A percentile compares a stretch with the other conserved stretches of the same genome.
Evolutionary conservation across 2,888 invertebrate genomes (phyloP).

Genomic region (Diarsia rubi): DNA sequence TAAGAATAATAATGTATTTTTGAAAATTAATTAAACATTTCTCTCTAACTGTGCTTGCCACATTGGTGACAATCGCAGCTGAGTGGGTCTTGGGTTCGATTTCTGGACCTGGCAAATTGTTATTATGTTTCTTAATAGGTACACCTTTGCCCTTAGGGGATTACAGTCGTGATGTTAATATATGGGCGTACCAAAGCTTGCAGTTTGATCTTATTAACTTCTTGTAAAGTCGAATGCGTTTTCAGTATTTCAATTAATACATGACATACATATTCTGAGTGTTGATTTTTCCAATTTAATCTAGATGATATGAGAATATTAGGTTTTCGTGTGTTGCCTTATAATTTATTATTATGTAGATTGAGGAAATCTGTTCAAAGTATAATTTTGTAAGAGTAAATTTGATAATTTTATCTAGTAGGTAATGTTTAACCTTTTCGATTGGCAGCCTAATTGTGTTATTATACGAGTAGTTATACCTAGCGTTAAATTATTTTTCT

Average conservation of each 20-base stretch:
- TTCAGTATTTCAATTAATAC: constrained; percentile 7
- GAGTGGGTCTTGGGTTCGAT: not conserved
- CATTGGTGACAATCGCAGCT: not conserved
- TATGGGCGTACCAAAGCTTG: constrained; percentile 3
- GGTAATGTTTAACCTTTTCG: constrained; percentile 12
- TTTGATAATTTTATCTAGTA: not conserved
- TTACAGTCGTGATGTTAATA: not conserved
- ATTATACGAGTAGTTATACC: not conserved
- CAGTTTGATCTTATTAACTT: constrained; percentile 5
- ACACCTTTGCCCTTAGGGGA: not conserved
- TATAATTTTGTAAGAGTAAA: constrained; percentile 4
- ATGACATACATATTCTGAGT: not conserved
- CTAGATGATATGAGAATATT: not conserved
- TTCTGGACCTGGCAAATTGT: not conserved
- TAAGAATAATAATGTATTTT: not conserved
- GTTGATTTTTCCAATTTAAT: not conserved
- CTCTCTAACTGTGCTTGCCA: not conserved
- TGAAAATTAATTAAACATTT: not conserved
- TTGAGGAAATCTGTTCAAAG: constrained; percentile 6
- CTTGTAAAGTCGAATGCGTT: not conserved
- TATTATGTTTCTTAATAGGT: not conserved
- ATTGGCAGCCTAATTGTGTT: constrained; percentile 39
- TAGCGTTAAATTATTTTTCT: constrained; percentile 16
- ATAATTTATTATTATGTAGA: constrained; percentile 14
- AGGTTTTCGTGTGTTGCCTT: constrained; percentile 17